Evolutionary conservation across 2,113 vertebrate species (phyloP).

Genomic region (Festucalex cinctus): DNA sequence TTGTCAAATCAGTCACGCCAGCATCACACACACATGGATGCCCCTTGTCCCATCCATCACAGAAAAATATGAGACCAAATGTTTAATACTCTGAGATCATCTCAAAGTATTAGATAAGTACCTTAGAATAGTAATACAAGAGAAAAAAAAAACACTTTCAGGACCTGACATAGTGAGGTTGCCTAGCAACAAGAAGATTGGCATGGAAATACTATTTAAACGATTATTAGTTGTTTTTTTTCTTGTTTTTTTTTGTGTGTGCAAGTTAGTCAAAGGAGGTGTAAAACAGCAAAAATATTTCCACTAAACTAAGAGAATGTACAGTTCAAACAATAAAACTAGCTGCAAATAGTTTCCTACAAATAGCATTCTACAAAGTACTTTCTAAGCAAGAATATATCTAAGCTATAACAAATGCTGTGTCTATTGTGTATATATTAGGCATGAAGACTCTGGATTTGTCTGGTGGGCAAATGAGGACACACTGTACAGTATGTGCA

Average conservation of each 20-base stretch:
- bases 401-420: no score
- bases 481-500: no score
- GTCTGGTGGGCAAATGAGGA: no score
- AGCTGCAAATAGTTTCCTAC: not conserved
- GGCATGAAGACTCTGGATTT: no score
- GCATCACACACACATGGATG: not conserved
- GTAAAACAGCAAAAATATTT: not conserved
- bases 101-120: not conserved
- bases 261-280: not conserved
- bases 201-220: not conserved
- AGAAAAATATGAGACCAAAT: not conserved
- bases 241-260: not conserved
- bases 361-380: no score
- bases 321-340: not conserved
- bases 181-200: not conserved
- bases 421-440: no score
- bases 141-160: not conserved
- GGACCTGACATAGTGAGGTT: not conserved
- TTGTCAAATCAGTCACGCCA: conserved; percentile 34
- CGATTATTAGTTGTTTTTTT: not conserved
- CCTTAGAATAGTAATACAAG: not conserved
- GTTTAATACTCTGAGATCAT: not conserved
- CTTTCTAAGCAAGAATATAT: no score
- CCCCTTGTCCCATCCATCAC: not conserved
- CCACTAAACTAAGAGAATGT: no score